Conservation (phyloP, 2,113 vertebrate genomes). For the Ciconia stormi region DNA sequence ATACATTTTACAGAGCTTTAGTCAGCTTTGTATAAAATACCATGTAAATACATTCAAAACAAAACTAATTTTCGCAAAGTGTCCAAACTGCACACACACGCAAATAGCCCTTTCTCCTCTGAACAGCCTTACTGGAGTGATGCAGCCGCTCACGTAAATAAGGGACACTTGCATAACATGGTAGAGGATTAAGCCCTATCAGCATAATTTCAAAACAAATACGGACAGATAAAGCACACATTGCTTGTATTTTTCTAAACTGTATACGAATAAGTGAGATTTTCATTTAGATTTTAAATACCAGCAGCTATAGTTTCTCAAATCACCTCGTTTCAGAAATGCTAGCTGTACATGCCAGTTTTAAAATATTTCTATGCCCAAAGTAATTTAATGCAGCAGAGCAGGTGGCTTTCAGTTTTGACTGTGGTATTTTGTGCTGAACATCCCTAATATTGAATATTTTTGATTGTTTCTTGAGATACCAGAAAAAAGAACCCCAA, state of each 20-base stretch:
- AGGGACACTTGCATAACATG: background rate
- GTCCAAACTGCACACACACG: background rate
- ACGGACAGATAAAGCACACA: background rate
- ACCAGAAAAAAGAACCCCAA: background rate
- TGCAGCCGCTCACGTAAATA: background rate
- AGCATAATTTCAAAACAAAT: background rate
- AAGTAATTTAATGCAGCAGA: background rate
- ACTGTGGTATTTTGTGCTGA: background rate
- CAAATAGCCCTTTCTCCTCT: background rate
- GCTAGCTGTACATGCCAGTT: background rate
- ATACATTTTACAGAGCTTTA: slow-evolving; percentile 22
- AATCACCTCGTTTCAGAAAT: background rate
- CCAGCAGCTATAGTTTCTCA: background rate
- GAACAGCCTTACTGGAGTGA: background rate
- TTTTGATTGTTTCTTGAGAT: background rate
- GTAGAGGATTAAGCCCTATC: background rate
- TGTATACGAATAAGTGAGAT: background rate
- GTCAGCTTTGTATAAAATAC: background rate
- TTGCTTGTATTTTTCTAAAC: background rate
- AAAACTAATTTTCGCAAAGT: background rate
- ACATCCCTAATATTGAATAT: background rate
- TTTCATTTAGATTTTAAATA: background rate
- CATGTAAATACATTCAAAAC: slow-evolving; percentile 44
- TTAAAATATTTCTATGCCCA: background rate
- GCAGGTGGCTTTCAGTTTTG: background rate